Percentiles rank a stretch among this genome's conserved stretches.
phyloP scores from a whole-genome alignment of 1,140 invertebrate species.

The Neodiprion lecontei region DNA sequence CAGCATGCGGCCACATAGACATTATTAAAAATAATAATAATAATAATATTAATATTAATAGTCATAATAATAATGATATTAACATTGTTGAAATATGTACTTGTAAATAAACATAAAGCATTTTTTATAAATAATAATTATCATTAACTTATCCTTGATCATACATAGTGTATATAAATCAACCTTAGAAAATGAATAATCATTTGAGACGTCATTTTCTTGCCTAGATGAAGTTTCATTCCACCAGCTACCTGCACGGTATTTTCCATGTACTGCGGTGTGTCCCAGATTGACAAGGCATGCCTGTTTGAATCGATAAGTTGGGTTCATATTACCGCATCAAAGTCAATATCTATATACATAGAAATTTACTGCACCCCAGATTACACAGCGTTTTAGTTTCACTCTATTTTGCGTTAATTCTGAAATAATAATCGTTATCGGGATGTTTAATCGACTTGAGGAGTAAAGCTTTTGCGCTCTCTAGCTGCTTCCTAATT shows the following conservation, averaged over 20 bases:
- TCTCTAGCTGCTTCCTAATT: not conserved
- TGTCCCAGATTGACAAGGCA: too few species aligned
- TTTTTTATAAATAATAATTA: constrained; percentile 39
- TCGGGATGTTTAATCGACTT: not conserved
- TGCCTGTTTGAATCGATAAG: too few species aligned
- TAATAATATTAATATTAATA: constrained; percentile 33
- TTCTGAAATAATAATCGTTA: not conserved
- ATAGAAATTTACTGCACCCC: too few species aligned
- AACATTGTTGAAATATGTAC: constrained; percentile 52
- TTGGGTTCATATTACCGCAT: too few species aligned
- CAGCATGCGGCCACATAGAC: constrained; percentile 43
- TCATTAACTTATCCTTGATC: not conserved
- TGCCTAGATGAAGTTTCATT: too few species aligned
- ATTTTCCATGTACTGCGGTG: too few species aligned
- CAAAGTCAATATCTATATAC: too few species aligned
- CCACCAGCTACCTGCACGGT: too few species aligned
- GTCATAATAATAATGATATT: constrained; percentile 38
- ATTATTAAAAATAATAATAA: constrained; percentile 27
- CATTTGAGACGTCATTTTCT: not conserved
- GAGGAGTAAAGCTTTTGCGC: not conserved
- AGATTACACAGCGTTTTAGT: not conserved
- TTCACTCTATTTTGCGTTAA: not conserved
- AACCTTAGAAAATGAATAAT: constrained; percentile 20
- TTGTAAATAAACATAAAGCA: constrained; percentile 56
- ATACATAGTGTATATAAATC: not conserved